Percentiles rank a stretch among this genome's conserved stretches.
phyloP scores from a whole-genome alignment of 2,797 vertebrate genomes.

The Xenopus petersii region DNA sequence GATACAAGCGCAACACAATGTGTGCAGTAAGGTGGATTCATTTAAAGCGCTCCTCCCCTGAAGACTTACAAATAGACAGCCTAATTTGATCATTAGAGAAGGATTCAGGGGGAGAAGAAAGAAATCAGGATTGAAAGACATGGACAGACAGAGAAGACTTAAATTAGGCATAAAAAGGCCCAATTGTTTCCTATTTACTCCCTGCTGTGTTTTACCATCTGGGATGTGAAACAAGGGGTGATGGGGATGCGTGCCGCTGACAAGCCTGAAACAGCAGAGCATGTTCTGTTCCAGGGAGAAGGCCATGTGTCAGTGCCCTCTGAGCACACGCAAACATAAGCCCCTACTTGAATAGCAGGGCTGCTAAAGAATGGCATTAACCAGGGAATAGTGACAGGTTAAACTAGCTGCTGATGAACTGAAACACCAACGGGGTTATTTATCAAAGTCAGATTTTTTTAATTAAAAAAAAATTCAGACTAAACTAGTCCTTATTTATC shows the following conservation, averaged over 20 bases:
- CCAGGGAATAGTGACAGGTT: too few relatives aligned
- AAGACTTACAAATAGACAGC: slow-evolving; percentile 54
- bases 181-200: slow-evolving; percentile 64
- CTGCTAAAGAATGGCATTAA: slow-evolving; percentile 21
- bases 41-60: not conserved
- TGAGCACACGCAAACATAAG: slow-evolving; percentile 53
- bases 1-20: not conserved
- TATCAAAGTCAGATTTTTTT: too few relatives aligned
- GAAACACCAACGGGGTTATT: too few relatives aligned
- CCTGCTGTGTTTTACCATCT: slow-evolving; percentile 68
- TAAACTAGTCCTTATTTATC: too few relatives aligned
- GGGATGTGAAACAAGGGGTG: slow-evolving; percentile 62
- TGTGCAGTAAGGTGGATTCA: slow-evolving; percentile 13
- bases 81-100: slow-evolving; percentile 64
- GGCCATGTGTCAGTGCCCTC: slow-evolving; percentile 62
- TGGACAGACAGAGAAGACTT: slow-evolving; percentile 62
- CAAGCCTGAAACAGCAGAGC: slow-evolving; percentile 56
- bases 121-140: slow-evolving; percentile 52
- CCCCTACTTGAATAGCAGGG: slow-evolving; percentile 50
- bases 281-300: slow-evolving; percentile 57
- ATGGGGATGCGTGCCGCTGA: slow-evolving; percentile 59
- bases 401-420: too few relatives aligned
- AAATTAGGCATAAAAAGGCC: slow-evolving; percentile 60
- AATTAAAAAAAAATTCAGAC: too few relatives aligned
- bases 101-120: slow-evolving; percentile 57